Percentiles rank a stretch among this genome's conserved stretches.
phyloP scores from a whole-genome alignment of 2,888 invertebrate species.

The Zelleria hepariella region DNA sequence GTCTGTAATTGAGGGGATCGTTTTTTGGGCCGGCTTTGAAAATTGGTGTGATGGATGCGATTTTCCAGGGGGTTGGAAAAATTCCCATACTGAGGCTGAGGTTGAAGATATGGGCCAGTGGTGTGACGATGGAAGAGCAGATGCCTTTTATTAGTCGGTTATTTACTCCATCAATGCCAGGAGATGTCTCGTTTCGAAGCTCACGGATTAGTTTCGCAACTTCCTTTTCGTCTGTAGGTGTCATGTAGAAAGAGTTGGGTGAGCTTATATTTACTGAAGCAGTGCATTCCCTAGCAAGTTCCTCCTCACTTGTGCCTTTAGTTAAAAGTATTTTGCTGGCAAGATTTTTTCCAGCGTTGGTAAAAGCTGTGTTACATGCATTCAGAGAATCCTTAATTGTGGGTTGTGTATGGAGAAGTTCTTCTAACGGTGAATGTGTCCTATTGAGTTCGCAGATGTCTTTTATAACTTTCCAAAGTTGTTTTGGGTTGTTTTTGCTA shows the following conservation, averaged over 20 bases:
- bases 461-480: too few relatives aligned
- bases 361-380: neutral
- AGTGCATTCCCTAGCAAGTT: neutral
- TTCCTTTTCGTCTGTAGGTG: neutral
- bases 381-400: neutral
- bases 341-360: neutral
- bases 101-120: conserved; percentile 1
- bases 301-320: neutral
- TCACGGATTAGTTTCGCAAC: neutral
- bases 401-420: neutral
- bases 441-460: neutral
- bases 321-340: neutral
- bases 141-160: neutral
- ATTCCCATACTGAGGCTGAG: neutral
- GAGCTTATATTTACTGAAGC: neutral
- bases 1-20: neutral
- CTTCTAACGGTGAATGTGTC: neutral
- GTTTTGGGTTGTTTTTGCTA: neutral
- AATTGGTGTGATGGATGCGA: neutral
- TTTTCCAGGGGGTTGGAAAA: neutral
- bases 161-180: neutral
- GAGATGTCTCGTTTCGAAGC: neutral
- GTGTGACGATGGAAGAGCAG: neutral
- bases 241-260: neutral
- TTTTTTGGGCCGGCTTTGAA: neutral